These are phyloP conservation scores for Schizopygopsis malacanthus DNA, from an alignment of 2,797 vertebrate species.

Conservation along the genomic window DNA sequence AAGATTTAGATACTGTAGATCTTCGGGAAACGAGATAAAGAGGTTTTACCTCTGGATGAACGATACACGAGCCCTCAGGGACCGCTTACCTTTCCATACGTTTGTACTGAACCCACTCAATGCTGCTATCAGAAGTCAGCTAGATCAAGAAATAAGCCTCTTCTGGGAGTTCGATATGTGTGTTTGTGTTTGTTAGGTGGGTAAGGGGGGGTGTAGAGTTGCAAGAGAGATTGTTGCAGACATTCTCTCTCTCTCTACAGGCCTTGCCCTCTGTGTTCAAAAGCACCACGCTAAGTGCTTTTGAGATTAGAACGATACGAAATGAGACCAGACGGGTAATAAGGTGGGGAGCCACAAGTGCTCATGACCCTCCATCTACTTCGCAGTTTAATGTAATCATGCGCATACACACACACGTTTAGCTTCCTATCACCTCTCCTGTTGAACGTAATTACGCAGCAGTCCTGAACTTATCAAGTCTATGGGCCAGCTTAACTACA, in stretches of 20 bases:
- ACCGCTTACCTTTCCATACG: slow-evolving; percentile 10
- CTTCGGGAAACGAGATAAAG: not conserved
- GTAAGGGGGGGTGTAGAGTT: not conserved
- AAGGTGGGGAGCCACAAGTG: slow-evolving; percentile 42
- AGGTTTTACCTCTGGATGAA: slow-evolving; percentile 9
- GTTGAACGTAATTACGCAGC: slow-evolving; percentile 47
- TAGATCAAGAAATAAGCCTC: slow-evolving; percentile 11
- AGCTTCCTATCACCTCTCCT: slow-evolving; percentile 44
- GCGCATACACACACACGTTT: slow-evolving; percentile 51
- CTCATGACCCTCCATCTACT: slow-evolving; percentile 55
- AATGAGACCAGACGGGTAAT: slow-evolving; percentile 47
- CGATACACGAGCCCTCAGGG: not conserved
- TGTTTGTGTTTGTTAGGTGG: not conserved
- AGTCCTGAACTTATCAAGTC: slow-evolving; percentile 43
- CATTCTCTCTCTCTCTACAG: slow-evolving; percentile 40
- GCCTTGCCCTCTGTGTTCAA: slow-evolving; percentile 47
- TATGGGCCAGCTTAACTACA: slow-evolving; percentile 30
- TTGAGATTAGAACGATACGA: slow-evolving; percentile 43
- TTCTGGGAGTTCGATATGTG: slow-evolving; percentile 23
- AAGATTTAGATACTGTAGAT: not conserved
- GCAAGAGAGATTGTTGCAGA: slow-evolving; percentile 38
- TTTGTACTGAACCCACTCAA: slow-evolving; percentile 22
- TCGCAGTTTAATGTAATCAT: slow-evolving; percentile 57
- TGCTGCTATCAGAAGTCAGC: slow-evolving; percentile 23
- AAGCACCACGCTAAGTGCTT: slow-evolving; percentile 48